Base-by-base conservation (phyloP, 2,888 invertebrate species). In the Dysmachus trigonus region DNA sequence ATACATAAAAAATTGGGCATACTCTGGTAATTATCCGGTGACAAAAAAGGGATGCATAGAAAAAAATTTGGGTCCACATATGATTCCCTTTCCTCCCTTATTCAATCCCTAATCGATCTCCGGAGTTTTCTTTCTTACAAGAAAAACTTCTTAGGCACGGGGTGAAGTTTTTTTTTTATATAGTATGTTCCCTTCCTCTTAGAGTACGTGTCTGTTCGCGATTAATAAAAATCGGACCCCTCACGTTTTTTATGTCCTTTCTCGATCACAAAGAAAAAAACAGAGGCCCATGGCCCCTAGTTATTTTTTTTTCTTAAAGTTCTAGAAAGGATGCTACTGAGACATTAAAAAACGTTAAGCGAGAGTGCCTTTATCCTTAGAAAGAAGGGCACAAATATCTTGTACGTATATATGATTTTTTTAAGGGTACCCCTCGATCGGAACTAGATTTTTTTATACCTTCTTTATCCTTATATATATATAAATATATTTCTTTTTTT, bases 21-120 rank as follows among this genome's bases (percentile, higher is more conserved):
- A 53, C 62, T 81, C 62, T 30, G 33, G 31, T 38, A 35, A 77
- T 62, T 76, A 33, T 41, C 72, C 73, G 35, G 73, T 35, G 31
- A 33, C 35, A 73, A 35, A 73, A 73, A 73, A 73, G 7, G n/a
- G 35, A 82, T 35, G 41, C 27, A 10, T 38, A 84, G n/a, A 72
- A 41, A 84, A 73, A 85, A 35, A 33, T 13, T 33, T 27, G 51
- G 31, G 47, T n/a, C 71, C 31, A 53, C 13, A 85, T 74, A 73
- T 74, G 73, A 74, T 30, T 41, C 74, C 33, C 73, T 85, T 85
- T 18, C 51, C 10, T 22, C 51, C 10, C 18, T n/a, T n/a, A 81
- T 82, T 85, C 84, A 86, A 86, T 22, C 87, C 87, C 87, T 87
- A 87, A 87, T 86, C 87, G 85, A 85, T 41, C 22, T 79, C 41